These are phyloP conservation scores for Hemicordylus capensis DNA, from an alignment of 2,113 vertebrate genomes.

Conservation along the genomic window DNA sequence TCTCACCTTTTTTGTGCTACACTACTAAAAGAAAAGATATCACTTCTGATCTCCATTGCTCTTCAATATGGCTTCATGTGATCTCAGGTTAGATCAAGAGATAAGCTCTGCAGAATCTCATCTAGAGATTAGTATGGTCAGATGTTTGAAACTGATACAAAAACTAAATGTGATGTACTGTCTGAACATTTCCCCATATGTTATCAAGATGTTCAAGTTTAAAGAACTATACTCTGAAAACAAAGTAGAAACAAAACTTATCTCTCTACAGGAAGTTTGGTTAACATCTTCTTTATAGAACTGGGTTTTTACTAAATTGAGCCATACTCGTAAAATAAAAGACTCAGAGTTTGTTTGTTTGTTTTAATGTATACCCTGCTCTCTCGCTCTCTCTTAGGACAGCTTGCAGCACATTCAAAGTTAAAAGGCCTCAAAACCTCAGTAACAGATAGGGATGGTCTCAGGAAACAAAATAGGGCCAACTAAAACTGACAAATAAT, in stretches of 20 bases:
- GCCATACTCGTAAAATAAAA: neutral
- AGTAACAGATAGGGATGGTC: neutral
- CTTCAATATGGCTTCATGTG: constrained; percentile 55
- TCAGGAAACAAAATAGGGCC: neutral
- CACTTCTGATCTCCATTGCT: constrained; percentile 51
- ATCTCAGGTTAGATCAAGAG: constrained; percentile 54
- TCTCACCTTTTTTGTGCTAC: constrained; percentile 60
- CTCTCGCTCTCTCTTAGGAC: neutral
- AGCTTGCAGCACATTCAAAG: neutral
- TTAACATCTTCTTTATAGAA: neutral
- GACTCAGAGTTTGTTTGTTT: neutral
- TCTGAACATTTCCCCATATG: constrained; percentile 56
- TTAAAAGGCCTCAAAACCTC: neutral
- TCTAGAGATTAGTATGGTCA: constrained; percentile 56
- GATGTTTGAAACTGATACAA: constrained; percentile 59
- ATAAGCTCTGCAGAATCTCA: constrained; percentile 54
- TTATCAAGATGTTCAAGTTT: neutral
- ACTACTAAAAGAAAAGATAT: constrained; percentile 49
- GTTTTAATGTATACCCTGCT: neutral
- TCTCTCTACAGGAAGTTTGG: neutral
- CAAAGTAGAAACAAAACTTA: constrained; percentile 7
- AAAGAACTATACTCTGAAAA: neutral
- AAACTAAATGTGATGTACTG: constrained; percentile 45
- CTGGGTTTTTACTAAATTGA: neutral
- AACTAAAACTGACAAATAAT: neutral